Percentiles rank a stretch among this genome's conserved stretches.
Evolutionary conservation across 2,888 invertebrate genomes (phyloP).

Genomic region (Nasonia oneida): DNA sequence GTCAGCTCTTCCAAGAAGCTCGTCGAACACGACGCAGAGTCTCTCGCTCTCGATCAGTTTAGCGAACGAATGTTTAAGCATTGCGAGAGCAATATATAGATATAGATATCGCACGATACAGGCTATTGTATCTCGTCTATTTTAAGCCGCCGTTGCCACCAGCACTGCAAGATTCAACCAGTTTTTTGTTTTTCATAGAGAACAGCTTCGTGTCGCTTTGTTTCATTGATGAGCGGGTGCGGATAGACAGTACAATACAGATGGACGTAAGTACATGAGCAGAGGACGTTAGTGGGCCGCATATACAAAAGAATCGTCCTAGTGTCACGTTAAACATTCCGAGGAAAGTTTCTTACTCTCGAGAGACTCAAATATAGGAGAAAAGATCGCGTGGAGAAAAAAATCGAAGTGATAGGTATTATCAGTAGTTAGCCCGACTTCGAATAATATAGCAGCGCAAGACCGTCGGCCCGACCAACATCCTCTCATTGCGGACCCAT

Average conservation of each 20-base stretch:
- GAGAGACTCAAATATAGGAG: neutral
- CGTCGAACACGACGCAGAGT: conserved; percentile 11
- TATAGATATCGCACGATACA: neutral
- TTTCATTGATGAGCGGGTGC: neutral
- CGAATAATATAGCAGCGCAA: conserved; percentile 64
- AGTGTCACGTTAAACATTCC: neutral
- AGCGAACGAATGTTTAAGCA: conserved; percentile 32
- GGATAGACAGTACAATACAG: neutral
- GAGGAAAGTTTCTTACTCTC: neutral
- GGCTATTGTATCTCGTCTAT: neutral
- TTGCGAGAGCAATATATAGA: conserved; percentile 8
- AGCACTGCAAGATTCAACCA: conserved; percentile 51
- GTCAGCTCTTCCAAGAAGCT: conserved; percentile 39
- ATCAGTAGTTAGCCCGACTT: conserved; percentile 60
- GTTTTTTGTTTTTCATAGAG: conserved; percentile 3
- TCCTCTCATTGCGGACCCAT: conserved; percentile 73
- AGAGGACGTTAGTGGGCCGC: conserved; percentile 8
- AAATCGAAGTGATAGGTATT: no score
- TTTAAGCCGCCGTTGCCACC: conserved; percentile 48
- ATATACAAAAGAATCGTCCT: conserved; percentile 22
- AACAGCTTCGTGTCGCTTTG: neutral
- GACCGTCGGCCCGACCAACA: conserved; percentile 63
- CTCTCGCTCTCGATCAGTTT: conserved; percentile 6
- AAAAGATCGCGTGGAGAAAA: no score
- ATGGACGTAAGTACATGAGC: neutral